A percentile compares a stretch with the other conserved stretches of the same genome.
phyloP scores from a whole-genome alignment of 2,888 invertebrate species.

The Dicycla oo region DNA sequence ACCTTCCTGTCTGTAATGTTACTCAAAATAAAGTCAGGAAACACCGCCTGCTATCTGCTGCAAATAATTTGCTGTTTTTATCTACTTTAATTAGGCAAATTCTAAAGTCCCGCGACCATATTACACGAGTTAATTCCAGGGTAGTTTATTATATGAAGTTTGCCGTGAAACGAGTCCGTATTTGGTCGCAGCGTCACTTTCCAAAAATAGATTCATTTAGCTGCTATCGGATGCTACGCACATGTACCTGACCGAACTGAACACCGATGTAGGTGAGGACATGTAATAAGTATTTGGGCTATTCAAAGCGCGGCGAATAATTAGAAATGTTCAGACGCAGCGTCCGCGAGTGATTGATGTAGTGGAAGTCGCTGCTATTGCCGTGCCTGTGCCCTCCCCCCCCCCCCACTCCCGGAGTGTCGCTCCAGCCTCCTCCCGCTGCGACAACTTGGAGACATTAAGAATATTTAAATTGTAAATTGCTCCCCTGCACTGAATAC shows the following conservation, averaged over 20 bases:
- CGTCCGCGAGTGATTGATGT: slow-evolving; percentile 90
- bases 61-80: slow-evolving; percentile 45
- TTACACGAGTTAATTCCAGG: slow-evolving; percentile 13
- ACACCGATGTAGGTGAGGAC: slow-evolving; percentile 57
- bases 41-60: slow-evolving; percentile 38
- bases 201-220: not conserved
- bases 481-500: slow-evolving; percentile 89
- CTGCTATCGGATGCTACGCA: not conserved
- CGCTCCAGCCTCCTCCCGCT: slow-evolving; percentile 62
- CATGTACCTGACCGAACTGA: slow-evolving; percentile 5
- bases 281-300: slow-evolving; percentile 74
- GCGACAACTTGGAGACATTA: slow-evolving; percentile 89
- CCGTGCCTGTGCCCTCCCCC: slow-evolving; percentile 64
- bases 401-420: slow-evolving; percentile 64
- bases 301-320: slow-evolving; percentile 85
- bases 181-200: not conserved
- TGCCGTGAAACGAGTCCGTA: not conserved
- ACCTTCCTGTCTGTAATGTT: slow-evolving; percentile 63
- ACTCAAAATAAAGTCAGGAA: slow-evolving; percentile 58
- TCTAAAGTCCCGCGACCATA: slow-evolving; percentile 37
- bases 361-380: slow-evolving; percentile 84
- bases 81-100: slow-evolving; percentile 49
- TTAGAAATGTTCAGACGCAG: slow-evolving; percentile 89
- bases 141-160: slow-evolving; percentile 16
- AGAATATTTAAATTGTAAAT: slow-evolving; percentile 91